A percentile compares a stretch with the other conserved stretches of the same genome.
Evolutionary conservation across 1,140 invertebrate species (phyloP).

Genomic region (Ditylenchus dipsaci): DNA sequence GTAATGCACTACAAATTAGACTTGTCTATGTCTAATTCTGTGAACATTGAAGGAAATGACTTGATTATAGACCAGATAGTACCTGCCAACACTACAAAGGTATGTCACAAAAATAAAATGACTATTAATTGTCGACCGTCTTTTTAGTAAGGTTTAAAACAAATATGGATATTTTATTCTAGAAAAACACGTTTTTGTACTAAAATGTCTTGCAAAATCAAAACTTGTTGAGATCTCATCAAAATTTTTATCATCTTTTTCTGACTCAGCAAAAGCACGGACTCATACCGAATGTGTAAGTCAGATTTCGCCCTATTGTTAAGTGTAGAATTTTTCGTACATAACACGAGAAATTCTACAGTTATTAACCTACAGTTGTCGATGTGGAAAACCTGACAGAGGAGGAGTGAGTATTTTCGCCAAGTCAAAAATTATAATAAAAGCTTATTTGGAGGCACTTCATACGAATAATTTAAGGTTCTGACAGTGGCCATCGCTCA

Average conservation of each 20-base stretch:
- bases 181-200: neutral
- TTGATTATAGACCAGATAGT: constrained; percentile 33
- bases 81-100: constrained; percentile 29
- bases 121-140: constrained; percentile 11
- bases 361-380: too few relatives aligned
- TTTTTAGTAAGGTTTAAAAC: neutral
- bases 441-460: too few relatives aligned
- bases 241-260: neutral
- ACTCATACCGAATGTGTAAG: too few relatives aligned
- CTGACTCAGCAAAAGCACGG: too few relatives aligned
- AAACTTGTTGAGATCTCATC: too few relatives aligned
- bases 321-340: too few relatives aligned
- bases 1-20: constrained; percentile 40
- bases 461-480: constrained; percentile 34
- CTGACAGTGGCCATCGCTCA: constrained; percentile 40
- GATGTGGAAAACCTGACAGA: too few relatives aligned
- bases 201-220: neutral
- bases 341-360: too few relatives aligned
- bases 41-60: constrained; percentile 42
- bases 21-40: constrained; percentile 37
- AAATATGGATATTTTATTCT: neutral
- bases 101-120: constrained; percentile 13
- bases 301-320: too few relatives aligned
- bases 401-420: too few relatives aligned
- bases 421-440: too few relatives aligned